Conservation (phyloP, 2,113 vertebrate species). For the Etheostoma spectabile region DNA sequence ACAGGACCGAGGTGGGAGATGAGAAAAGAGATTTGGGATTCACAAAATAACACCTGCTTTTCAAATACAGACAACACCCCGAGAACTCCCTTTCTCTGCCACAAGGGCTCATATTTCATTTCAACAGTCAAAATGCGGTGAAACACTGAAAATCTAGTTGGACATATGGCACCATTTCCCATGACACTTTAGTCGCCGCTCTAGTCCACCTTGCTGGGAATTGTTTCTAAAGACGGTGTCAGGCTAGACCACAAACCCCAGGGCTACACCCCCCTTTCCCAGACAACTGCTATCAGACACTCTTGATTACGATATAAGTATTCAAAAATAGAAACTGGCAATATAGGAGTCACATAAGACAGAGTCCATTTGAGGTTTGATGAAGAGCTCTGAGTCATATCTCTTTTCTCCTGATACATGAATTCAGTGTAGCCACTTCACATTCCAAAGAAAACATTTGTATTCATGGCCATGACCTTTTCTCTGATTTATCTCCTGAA, state of each 20-base stretch:
- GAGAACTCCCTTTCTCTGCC: constrained; percentile 40
- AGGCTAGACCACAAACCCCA: constrained; percentile 81
- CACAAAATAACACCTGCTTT: constrained; percentile 76
- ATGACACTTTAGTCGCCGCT: constrained; percentile 72
- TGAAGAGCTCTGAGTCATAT: constrained; percentile 63
- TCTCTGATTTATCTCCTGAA: constrained; percentile 44
- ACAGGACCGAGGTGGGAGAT: constrained; percentile 65
- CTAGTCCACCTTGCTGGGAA: constrained; percentile 81
- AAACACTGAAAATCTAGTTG: constrained; percentile 75
- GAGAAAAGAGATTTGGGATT: constrained; percentile 78
- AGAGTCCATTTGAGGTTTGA: constrained; percentile 78
- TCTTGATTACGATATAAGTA: constrained; percentile 81
- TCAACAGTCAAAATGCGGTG: constrained; percentile 59
- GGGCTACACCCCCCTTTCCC: constrained; percentile 81
- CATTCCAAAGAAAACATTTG: constrained; percentile 59
- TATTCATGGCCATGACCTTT: constrained; percentile 55
- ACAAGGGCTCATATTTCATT: constrained; percentile 67
- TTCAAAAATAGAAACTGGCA: constrained; percentile 81
- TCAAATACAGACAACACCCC: constrained; percentile 67
- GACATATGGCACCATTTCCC: constrained; percentile 77
- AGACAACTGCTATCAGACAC: constrained; percentile 83
- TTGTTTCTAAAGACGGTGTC: constrained; percentile 82
- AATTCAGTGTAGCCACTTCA: constrained; percentile 65
- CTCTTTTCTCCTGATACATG: constrained; percentile 64
- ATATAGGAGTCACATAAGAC: constrained; percentile 39